Evolutionary conservation across 2,888 invertebrate species (phyloP).

Genomic region (Macaria notata): DNA sequence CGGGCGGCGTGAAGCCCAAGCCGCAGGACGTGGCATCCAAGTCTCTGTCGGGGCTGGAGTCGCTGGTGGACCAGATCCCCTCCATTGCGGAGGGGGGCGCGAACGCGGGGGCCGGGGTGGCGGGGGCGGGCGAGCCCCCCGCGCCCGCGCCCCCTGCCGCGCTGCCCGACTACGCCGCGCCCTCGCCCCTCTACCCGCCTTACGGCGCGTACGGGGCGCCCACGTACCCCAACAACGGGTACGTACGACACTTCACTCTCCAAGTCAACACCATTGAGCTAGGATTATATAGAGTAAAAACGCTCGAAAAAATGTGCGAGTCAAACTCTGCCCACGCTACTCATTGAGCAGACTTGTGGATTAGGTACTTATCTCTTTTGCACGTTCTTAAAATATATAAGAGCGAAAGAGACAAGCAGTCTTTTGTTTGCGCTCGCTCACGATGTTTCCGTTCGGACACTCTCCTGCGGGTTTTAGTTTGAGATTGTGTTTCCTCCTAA

Average conservation of each 20-base stretch:
- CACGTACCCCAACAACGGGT: conserved; percentile 67
- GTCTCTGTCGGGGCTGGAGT: conserved; percentile 92
- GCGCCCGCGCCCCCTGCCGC: conserved; percentile 42
- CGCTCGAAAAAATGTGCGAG: no score
- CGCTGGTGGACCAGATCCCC: conserved; percentile 95
- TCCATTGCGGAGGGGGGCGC: conserved; percentile 89
- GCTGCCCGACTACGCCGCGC: conserved; percentile 55
- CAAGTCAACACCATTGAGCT: no score
- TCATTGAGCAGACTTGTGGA: no score
- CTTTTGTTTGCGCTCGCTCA: no score
- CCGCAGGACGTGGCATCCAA: conserved; percentile 91
- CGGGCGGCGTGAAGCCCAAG: conserved; percentile 68
- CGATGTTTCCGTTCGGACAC: no score
- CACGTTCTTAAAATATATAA: no score
- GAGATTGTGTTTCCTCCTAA: no score
- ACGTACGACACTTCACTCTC: conserved; percentile 12
- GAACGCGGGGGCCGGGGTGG: conserved; percentile 54
- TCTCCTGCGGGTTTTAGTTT: no score
- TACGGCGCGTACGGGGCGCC: conserved; percentile 62
- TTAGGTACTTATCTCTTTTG: no score
- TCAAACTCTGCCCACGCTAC: no score
- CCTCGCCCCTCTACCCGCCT: conserved; percentile 58
- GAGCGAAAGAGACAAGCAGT: no score
- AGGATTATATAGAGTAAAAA: no score
- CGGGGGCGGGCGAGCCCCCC: conserved; percentile 34